Evolutionary conservation across 2,888 invertebrate genomes (phyloP).

Genomic region (Gerris lacustris): DNA sequence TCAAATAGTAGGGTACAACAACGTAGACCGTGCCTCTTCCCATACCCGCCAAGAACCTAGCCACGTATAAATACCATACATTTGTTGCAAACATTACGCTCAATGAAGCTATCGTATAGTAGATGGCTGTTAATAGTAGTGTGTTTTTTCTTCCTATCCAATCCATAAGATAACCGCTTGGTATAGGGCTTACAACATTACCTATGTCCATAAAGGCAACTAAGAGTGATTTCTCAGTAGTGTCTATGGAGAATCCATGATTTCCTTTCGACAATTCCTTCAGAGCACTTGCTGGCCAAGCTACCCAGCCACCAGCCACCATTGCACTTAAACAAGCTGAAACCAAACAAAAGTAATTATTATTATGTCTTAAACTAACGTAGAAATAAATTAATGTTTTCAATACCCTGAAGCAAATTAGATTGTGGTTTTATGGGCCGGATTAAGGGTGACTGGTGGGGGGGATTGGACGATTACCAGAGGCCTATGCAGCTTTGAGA

Average conservation of each 20-base stretch:
- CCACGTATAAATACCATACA: slow-evolving; percentile 29
- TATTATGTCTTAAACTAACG: not conserved
- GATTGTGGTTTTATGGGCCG: too few relatives aligned
- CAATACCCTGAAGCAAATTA: too few relatives aligned
- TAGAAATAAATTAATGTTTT: not conserved
- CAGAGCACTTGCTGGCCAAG: slow-evolving; percentile 30
- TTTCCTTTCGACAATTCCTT: slow-evolving; percentile 22
- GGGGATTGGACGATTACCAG: too few relatives aligned
- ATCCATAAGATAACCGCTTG: slow-evolving; percentile 30
- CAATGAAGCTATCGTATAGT: slow-evolving; percentile 36
- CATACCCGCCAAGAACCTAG: slow-evolving; percentile 29
- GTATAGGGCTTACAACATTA: slow-evolving; percentile 30
- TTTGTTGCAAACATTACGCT: slow-evolving; percentile 33
- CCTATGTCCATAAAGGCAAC: slow-evolving; percentile 32
- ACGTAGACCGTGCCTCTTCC: slow-evolving; percentile 32
- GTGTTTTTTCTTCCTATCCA: slow-evolving; percentile 28
- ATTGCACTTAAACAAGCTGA: not conserved
- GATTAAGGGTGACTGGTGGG: too few relatives aligned
- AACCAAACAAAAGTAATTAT: not conserved
- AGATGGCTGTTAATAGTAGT: slow-evolving; percentile 34
- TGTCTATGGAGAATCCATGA: slow-evolving; percentile 12
- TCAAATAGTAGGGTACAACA: slow-evolving; percentile 31
- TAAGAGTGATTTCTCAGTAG: slow-evolving; percentile 27
- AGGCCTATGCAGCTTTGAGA: too few relatives aligned
- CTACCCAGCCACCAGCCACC: slow-evolving; percentile 25